Evolutionary conservation across 2,888 invertebrate species (phyloP), one percentile per base, ranked within the genome.

Genomic region (Synergus umbraculus): DNA sequence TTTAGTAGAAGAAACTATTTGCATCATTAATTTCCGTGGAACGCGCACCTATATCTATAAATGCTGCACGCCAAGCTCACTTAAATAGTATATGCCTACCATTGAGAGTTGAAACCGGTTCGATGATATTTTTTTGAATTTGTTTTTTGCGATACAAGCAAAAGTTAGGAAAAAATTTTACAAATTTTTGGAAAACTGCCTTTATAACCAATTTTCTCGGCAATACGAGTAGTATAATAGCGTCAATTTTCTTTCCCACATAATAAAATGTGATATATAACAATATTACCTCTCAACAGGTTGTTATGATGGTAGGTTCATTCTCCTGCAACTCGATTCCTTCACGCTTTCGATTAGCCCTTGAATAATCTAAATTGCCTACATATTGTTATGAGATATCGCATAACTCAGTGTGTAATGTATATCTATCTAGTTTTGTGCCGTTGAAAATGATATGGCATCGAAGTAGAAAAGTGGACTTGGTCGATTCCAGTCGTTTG

Each of bases 1-100:
- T 76, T 76, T 79, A 73, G 69, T 65, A 22, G 54, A 79, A 77
- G 80, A 83, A 83, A 81, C 80, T 78, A 79, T 83, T 81, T 81
- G 77, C 79, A 78, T 81, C 67, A 69, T 78, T 69, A 60, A 78
- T 78, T 60, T 67, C 69, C 41, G 41, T 9, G 67, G 78, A 29
- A 66, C 58, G 54, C 58, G 54, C 67, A 18, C 46, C 43, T 58
- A 54, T 67, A 78, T 78, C 29, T 37, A 67, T 44, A 78, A 67
- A 69, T 22, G 22, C 54, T 58, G 78, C 67, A 69, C 29, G 49
- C 69, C 69, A 49, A 49, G 29, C 46, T 69, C 49, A 29, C 69
- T 49, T 29, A 37, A 37, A 37, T 46, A 69, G 46, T 69, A 22
- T 69, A 69, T 69, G 46, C 46, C 49, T 69, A 69, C 49, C 49